Evolutionary conservation across 2,888 invertebrate genomes (phyloP).

Genomic region (Merodon equestris): DNA sequence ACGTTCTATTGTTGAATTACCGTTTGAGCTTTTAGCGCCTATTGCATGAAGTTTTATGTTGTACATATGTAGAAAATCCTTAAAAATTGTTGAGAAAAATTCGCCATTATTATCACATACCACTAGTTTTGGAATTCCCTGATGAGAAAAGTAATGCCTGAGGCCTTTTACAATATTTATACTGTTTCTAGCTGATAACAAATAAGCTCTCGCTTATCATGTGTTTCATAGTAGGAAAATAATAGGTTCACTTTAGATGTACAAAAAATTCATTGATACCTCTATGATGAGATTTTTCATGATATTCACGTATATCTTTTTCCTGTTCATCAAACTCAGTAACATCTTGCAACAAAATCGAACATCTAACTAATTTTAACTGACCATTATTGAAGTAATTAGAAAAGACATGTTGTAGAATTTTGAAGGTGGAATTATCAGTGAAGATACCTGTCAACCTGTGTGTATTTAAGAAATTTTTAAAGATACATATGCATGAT

Average conservation of each 20-base stretch:
- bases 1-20: slow-evolving; percentile 56
- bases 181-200: too few species aligned
- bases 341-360: slow-evolving; percentile 33
- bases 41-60: slow-evolving; percentile 41
- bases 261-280: slow-evolving; percentile 29
- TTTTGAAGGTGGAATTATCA: neutral
- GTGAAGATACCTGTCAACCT: slow-evolving; percentile 24
- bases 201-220: too few species aligned
- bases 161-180: too few species aligned
- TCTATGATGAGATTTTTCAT: neutral
- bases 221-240: slow-evolving; percentile 50
- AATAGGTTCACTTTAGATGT: slow-evolving; percentile 40
- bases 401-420: neutral
- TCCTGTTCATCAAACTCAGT: slow-evolving; percentile 51
- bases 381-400: neutral
- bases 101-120: slow-evolving; percentile 50
- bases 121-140: slow-evolving; percentile 39
- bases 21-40: too few species aligned
- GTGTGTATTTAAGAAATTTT: slow-evolving; percentile 24
- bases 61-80: slow-evolving; percentile 48
- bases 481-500: slow-evolving; percentile 15
- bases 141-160: too few species aligned
- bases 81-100: slow-evolving; percentile 50
- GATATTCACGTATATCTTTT: slow-evolving; percentile 32
- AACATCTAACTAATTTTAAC: slow-evolving; percentile 29